These are phyloP conservation scores for Heliconius hortense DNA, from an alignment of 2,888 invertebrate species.

Conservation along the genomic window DNA sequence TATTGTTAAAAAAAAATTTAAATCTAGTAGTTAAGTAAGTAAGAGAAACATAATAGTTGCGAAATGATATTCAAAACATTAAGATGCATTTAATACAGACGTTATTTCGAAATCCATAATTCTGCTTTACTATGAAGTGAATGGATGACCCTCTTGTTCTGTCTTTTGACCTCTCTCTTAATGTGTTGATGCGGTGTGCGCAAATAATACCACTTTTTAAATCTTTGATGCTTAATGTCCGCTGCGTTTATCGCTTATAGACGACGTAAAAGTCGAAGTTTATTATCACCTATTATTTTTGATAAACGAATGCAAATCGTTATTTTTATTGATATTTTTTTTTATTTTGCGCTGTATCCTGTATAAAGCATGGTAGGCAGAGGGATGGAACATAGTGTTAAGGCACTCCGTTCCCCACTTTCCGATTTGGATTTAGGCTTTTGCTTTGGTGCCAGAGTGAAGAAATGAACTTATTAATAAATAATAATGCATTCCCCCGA, in stretches of 20 bases:
- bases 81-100: constrained; percentile 26
- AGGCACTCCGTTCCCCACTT: too few relatives aligned
- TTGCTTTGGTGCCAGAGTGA: too few relatives aligned
- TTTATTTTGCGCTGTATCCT: too few relatives aligned
- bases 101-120: constrained; percentile 50
- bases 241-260: too few relatives aligned
- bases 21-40: background rate
- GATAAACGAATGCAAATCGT: background rate
- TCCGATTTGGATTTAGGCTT: too few relatives aligned
- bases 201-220: constrained; percentile 9
- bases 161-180: constrained; percentile 52
- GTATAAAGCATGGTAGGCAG: too few relatives aligned
- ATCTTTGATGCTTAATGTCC: constrained; percentile 2
- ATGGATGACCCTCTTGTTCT: constrained; percentile 54
- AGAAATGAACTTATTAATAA: too few relatives aligned
- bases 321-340: too few relatives aligned
- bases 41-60: constrained; percentile 11
- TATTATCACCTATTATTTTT: background rate
- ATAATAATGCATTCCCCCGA: too few relatives aligned
- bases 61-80: constrained; percentile 17
- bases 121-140: constrained; percentile 50
- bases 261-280: background rate
- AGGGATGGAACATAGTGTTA: too few relatives aligned
- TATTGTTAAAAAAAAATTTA: background rate
- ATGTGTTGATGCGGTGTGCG: constrained; percentile 34